phyloP scores from a whole-genome alignment of 2,797 vertebrate genomes.

The Threskiornis aethiopicus region DNA sequence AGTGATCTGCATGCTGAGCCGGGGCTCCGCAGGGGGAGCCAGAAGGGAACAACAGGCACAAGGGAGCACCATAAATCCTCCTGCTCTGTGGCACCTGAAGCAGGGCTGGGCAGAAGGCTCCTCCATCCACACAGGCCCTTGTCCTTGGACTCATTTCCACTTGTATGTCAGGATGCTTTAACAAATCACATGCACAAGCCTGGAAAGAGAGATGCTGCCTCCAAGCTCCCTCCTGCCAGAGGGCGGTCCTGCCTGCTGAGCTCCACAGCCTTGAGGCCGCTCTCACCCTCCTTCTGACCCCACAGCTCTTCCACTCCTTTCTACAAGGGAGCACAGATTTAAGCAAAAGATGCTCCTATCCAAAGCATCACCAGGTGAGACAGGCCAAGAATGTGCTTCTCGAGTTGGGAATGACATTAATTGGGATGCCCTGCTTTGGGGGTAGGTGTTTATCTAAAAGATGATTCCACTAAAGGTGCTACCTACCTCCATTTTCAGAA shows the following conservation, averaged over 20 bases:
- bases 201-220: neutral
- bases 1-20: neutral
- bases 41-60: neutral
- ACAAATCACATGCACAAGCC: neutral
- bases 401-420: neutral
- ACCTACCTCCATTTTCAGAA: neutral
- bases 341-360: neutral
- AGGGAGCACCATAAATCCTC: accelerated
- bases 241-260: neutral
- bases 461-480: neutral
- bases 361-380: neutral
- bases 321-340: neutral
- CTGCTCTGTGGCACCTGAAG: neutral
- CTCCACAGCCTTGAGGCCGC: neutral
- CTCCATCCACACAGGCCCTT: neutral
- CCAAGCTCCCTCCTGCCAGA: neutral
- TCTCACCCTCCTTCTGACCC: neutral
- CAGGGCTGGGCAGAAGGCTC: neutral
- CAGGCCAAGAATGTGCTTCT: neutral
- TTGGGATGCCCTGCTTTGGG: neutral
- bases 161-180: neutral
- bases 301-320: neutral
- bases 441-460: neutral
- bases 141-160: neutral
- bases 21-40: neutral